Base-by-base conservation (phyloP, 2,888 invertebrate genomes). In the Aphodius granarius region DNA sequence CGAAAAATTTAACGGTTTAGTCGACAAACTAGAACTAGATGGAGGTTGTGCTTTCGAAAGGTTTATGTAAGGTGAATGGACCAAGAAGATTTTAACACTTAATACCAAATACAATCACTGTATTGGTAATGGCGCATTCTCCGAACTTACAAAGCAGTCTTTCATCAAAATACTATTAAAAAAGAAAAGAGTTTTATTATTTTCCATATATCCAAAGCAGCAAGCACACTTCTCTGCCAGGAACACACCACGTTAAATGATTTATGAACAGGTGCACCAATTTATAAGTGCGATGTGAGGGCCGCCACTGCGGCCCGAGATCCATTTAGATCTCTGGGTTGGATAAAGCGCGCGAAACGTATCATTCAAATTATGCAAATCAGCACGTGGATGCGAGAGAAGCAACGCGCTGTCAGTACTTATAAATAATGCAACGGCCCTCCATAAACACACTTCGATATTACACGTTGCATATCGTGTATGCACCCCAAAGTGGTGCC, bases 331-430 rank as follows among this genome's bases (percentile, higher is more conserved):
- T 68, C 21, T n/a, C 20, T 68, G 21, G 19, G 20, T 21, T 43
- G 68, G 68, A 68, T 68, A 68, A 22, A 9, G 20, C 20, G 68
- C n/a, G 68, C 68, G 68, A 68, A 68, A 68, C 21, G 68, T 68
- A 68, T 68, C 68, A 68, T 68, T 68, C 68, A 68, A 68, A 68
- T 68, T 68, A 68, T 68, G 68, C 68, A 68, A 68, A 68, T 68
- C 20, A 22, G 22, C 68, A 22, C 68, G 68, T 68, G 68, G 43
- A 43, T 43, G 43, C 43, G 43, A 43, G 43, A 43, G 43, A 43
- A 13, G 43, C 43, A 2, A 13, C 4, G 43, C 43, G 43, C 43
- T 43, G 43, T 43, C 43, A 43, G 43, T 43, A 43, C 43, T 43
- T 43, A 43, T 43, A 43, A 43, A 43, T 43, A 43, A 43, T 43